phyloP scores from a whole-genome alignment of 2,113 vertebrate species.

The Mobula birostris region DNA sequence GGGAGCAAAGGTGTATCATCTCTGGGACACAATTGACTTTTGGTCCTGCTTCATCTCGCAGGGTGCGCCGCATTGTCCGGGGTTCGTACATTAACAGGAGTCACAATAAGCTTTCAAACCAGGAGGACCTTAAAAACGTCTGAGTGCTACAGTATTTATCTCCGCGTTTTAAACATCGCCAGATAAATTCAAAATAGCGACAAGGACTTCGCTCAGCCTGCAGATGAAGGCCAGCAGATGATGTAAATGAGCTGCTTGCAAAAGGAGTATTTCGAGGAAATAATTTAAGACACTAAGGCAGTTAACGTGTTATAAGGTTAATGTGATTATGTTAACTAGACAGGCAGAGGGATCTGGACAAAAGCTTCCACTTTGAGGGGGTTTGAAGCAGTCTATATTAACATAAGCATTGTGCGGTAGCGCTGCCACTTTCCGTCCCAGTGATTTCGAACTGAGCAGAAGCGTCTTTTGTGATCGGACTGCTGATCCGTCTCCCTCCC shows the following conservation, averaged over 20 bases:
- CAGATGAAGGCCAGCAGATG: background rate
- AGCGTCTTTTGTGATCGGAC: constrained; percentile 55
- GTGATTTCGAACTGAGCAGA: constrained; percentile 51
- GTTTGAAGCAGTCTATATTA: constrained; percentile 51
- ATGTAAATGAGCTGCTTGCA: background rate
- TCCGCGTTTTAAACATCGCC: background rate
- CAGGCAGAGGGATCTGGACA: constrained; percentile 45
- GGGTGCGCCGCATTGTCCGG: background rate
- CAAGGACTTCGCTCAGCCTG: background rate
- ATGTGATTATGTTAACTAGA: constrained; percentile 41
- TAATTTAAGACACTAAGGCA: constrained; percentile 43
- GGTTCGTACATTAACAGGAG: background rate
- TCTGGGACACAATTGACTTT: background rate
- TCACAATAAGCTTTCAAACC: background rate
- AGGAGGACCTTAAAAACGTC: background rate
- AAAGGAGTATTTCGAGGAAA: background rate
- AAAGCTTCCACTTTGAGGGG: constrained; percentile 47
- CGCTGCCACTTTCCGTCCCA: constrained; percentile 52
- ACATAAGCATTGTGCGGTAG: constrained; percentile 55
- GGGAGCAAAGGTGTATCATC: background rate
- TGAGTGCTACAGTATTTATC: background rate
- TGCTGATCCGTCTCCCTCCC: constrained; percentile 42
- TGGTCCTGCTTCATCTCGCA: background rate
- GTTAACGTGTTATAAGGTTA: constrained; percentile 41
- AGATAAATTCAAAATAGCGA: background rate